Evolutionary conservation across 2,888 invertebrate species (phyloP).

Genomic region (Archaeoteleia sp.): DNA sequence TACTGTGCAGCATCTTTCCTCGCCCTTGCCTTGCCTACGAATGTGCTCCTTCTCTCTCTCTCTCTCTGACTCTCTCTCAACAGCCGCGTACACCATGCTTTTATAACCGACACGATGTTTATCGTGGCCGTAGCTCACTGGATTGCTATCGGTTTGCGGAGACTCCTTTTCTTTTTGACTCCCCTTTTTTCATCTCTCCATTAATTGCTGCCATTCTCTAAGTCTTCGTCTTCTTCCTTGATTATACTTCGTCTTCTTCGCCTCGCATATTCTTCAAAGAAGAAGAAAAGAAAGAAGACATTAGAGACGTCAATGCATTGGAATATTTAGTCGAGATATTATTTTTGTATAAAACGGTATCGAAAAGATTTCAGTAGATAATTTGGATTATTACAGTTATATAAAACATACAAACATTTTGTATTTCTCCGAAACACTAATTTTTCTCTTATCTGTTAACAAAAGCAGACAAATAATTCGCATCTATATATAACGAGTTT

Average conservation of each 20-base stretch:
- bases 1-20: conserved; percentile 71
- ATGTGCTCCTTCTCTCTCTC: conserved; percentile 4
- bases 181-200: conserved; percentile 59
- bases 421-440: too few species aligned
- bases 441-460: too few species aligned
- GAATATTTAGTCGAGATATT: too few species aligned
- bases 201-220: conserved; percentile 58
- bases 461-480: too few species aligned
- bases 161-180: conserved; percentile 19
- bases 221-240: conserved; percentile 19
- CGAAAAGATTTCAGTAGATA: too few species aligned
- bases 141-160: conserved; percentile 36
- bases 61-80: neutral
- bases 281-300: too few species aligned
- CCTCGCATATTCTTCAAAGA: too few species aligned
- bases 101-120: conserved; percentile 45
- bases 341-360: too few species aligned
- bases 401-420: too few species aligned
- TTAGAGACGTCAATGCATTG: too few species aligned
- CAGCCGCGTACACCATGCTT: conserved; percentile 36
- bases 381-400: too few species aligned
- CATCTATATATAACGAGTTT: too few species aligned
- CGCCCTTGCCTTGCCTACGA: conserved; percentile 61
- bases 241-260: neutral
- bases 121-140: conserved; percentile 45